phyloP scores from a whole-genome alignment of 1,140 invertebrate species.

The Bradynema listronoti region DNA sequence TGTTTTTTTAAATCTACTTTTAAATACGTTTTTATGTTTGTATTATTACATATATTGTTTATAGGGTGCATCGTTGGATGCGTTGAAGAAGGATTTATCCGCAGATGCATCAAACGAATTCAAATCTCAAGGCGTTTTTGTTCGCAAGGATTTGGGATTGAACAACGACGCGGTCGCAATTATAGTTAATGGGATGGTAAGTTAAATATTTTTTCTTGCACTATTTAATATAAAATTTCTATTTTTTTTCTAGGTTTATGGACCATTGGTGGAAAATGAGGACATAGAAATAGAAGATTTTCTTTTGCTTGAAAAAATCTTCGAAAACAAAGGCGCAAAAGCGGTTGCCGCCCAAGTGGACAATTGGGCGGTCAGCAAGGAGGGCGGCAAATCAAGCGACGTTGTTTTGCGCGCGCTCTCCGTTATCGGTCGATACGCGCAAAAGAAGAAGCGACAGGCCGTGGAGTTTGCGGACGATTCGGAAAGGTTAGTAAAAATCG shows the following conservation, averaged over 20 bases:
- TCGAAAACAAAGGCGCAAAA: conserved; percentile 51
- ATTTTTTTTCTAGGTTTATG: conserved; percentile 62
- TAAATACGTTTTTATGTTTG: conserved; percentile 21
- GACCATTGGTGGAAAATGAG: conserved; percentile 72
- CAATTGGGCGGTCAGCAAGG: conserved; percentile 43
- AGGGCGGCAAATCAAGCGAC: conserved; percentile 59
- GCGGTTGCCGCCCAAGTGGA: conserved; percentile 37
- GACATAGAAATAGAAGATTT: conserved; percentile 84
- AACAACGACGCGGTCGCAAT: conserved; percentile 66
- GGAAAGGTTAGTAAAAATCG: conserved; percentile 37
- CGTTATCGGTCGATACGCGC: conserved; percentile 43
- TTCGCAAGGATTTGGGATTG: conserved; percentile 44
- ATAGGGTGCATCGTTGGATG: conserved; percentile 60
- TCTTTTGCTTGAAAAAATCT: conserved; percentile 74
- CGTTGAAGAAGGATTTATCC: conserved; percentile 51
- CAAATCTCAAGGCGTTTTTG: conserved; percentile 49
- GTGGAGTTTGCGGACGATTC: conserved; percentile 28
- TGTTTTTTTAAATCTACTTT: background rate
- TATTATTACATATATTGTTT: conserved; percentile 7
- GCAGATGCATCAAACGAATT: conserved; percentile 57
- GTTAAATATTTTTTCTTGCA: conserved; percentile 53
- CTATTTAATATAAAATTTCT: background rate
- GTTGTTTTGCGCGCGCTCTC: conserved; percentile 62
- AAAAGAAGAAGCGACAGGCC: conserved; percentile 24
- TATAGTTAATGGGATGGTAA: conserved; percentile 79